Conservation (phyloP, 2,888 invertebrate species). For the Metacarcinus magister region DNA sequence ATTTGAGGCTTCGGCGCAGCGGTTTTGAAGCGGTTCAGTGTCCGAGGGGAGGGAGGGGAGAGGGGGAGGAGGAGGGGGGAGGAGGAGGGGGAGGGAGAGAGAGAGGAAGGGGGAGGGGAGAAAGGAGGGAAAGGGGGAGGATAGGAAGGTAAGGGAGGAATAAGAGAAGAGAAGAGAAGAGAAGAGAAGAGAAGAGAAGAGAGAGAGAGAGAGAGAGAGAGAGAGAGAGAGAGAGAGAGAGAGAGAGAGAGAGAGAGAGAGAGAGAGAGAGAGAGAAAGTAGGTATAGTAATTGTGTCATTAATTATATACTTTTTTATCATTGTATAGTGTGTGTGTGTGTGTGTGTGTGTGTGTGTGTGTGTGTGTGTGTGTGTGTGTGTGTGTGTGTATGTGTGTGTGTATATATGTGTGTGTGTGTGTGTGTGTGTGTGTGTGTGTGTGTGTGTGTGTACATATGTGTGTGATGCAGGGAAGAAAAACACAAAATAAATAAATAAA, state of each 20-base stretch:
- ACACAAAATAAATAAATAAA: not conserved
- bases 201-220: too few species aligned
- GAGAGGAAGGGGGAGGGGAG: not conserved
- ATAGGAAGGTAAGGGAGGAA: conserved; percentile 20
- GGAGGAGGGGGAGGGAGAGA: not conserved
- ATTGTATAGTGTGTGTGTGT: not conserved
- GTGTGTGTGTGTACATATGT: not conserved
- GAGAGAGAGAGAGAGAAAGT: too few species aligned
- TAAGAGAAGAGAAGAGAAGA: not conserved
- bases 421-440: conserved; percentile 6
- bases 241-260: too few species aligned
- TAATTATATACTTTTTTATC: too few species aligned
- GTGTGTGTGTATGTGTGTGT: not conserved
- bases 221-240: not conserved
- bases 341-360: not conserved
- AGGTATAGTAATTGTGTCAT: too few species aligned
- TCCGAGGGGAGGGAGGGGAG: not conserved
- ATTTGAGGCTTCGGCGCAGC: not conserved
- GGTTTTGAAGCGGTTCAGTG: not conserved
- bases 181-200: too few species aligned
- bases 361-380: conserved; percentile 14
- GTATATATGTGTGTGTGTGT: not conserved
- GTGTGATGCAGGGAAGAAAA: not conserved
- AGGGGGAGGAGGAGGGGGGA: too few species aligned
- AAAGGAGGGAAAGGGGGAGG: not conserved